Conservation (phyloP, 2,888 invertebrate genomes). For the Clunio marinus region DNA sequence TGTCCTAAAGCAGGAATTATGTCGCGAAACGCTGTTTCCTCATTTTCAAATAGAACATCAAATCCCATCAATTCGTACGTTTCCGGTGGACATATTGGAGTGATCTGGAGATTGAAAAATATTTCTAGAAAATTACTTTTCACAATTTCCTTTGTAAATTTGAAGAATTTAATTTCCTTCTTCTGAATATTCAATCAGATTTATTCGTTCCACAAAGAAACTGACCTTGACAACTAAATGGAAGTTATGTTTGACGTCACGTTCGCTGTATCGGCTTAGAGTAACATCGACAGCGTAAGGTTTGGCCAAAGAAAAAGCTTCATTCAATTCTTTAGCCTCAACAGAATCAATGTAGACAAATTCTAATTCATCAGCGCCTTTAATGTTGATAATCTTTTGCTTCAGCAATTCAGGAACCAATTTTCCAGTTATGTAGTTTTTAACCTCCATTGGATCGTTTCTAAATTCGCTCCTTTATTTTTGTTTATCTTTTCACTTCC, state of each 20-base stretch:
- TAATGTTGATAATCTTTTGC: slow-evolving; percentile 26
- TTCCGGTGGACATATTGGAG: slow-evolving; percentile 41
- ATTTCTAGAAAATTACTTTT: not conserved
- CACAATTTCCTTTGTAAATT: not conserved
- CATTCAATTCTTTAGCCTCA: slow-evolving; percentile 22
- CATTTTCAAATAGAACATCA: slow-evolving; percentile 46
- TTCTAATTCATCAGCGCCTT: slow-evolving; percentile 26
- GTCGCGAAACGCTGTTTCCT: slow-evolving; percentile 46
- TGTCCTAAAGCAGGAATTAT: slow-evolving; percentile 45
- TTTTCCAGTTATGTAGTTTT: slow-evolving; percentile 26
- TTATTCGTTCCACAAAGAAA: too few species aligned
- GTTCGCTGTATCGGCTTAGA: slow-evolving; percentile 27
- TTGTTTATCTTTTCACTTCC: not conserved
- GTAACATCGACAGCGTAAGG: slow-evolving; percentile 30
- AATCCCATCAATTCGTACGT: slow-evolving; percentile 45
- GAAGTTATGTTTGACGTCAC: slow-evolving; percentile 30
- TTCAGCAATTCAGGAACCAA: slow-evolving; percentile 31
- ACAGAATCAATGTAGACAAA: slow-evolving; percentile 27
- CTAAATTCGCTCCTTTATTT: not conserved
- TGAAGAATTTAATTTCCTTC: not conserved
- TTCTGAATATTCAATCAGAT: not conserved
- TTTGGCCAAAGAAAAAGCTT: slow-evolving; percentile 24
- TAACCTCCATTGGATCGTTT: slow-evolving; percentile 17
- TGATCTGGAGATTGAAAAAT: not conserved
- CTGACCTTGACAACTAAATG: slow-evolving; percentile 36